A percentile compares a stretch with the other conserved stretches of the same genome.
These are phyloP conservation scores for Myotis davidii DNA, from an alignment of 2,113 vertebrate species.

Conservation along the genomic window DNA sequence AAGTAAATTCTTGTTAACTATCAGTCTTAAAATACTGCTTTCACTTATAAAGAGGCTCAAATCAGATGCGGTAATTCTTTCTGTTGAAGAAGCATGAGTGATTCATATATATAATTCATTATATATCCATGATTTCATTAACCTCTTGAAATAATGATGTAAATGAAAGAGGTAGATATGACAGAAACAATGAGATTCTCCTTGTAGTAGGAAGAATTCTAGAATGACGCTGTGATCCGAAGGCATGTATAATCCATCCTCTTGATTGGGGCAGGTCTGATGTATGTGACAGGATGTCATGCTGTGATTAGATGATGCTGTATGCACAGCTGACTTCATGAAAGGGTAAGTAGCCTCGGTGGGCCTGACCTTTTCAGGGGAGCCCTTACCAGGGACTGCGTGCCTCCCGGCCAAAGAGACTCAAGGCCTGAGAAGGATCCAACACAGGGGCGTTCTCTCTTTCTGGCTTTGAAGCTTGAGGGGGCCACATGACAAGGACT, in stretches of 20 bases:
- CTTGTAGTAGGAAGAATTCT: background rate
- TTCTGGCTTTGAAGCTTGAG: background rate
- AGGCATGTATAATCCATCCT: background rate
- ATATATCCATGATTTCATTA: background rate
- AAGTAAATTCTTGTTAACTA: background rate
- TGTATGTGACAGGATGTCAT: fast-evolving
- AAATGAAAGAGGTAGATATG: background rate
- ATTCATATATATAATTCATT: background rate
- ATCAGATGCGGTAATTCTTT: background rate
- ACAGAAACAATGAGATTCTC: background rate
- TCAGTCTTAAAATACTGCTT: conserved; percentile 27
- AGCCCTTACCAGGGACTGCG: background rate
- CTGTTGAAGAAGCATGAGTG: background rate
- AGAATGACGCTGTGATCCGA: background rate
- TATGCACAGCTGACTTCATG: background rate
- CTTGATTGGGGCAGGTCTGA: background rate
- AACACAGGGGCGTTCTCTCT: no score
- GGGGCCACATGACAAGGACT: background rate
- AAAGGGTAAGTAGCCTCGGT: background rate
- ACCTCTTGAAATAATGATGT: background rate
- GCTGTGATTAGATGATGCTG: fast-evolving
- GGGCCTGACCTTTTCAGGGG: background rate
- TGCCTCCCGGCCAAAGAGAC: background rate
- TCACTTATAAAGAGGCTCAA: background rate
- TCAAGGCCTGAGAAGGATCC: background rate